phyloP scores from a whole-genome alignment of 2,797 vertebrate genomes.

The Meriones psammophilus region DNA sequence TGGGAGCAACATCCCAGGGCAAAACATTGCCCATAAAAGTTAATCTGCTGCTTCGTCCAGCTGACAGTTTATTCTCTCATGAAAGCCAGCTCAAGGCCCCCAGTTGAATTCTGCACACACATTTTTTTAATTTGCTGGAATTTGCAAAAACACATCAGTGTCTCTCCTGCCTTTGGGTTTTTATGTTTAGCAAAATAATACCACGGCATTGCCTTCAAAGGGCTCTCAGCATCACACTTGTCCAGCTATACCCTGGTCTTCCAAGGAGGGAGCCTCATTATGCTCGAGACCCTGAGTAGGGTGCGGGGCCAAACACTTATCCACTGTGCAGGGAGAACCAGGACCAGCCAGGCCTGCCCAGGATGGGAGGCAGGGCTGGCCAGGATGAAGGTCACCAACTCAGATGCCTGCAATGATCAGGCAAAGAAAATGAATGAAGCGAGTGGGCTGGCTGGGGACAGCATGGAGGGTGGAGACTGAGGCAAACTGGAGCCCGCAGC shows the following conservation, averaged over 20 bases:
- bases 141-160: conserved; percentile 77
- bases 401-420: background rate
- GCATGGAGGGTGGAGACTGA: background rate
- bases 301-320: background rate
- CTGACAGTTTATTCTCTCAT: conserved; percentile 75
- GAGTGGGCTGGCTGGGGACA: background rate
- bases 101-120: conserved; percentile 76
- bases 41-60: conserved; percentile 84
- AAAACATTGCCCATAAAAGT: conserved; percentile 84
- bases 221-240: background rate
- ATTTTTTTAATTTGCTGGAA: conserved; percentile 79
- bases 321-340: background rate
- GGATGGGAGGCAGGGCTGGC: background rate
- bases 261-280: background rate
- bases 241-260: background rate
- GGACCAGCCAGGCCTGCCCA: too few relatives aligned
- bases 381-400: background rate
- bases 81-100: conserved; percentile 73
- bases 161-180: conserved; percentile 77
- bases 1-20: conserved; percentile 81
- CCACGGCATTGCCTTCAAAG: conserved; percentile 69
- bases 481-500: background rate
- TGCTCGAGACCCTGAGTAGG: background rate
- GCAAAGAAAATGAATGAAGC: background rate
- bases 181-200: conserved; percentile 81